These are phyloP conservation scores for Drosophila yooni DNA, from an alignment of 2,888 invertebrate species.

Conservation along the genomic window DNA sequence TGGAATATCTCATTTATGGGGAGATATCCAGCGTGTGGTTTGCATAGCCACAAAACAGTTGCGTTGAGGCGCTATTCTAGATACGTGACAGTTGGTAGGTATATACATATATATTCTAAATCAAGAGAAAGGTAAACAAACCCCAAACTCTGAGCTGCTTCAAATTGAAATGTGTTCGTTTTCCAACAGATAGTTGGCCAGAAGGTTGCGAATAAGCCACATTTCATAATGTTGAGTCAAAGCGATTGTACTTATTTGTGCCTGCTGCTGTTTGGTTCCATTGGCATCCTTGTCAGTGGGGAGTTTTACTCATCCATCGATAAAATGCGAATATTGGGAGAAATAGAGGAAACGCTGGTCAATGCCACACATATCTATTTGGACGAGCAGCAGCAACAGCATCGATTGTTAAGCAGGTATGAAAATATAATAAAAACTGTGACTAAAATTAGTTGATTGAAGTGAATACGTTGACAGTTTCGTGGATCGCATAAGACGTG, in stretches of 20 bases:
- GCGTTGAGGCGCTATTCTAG: conserved; percentile 18
- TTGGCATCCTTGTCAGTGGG: conserved; percentile 12
- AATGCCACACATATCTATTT: conserved; percentile 54
- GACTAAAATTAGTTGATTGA: conserved; percentile 5
- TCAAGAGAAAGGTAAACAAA: neutral
- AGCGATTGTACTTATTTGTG: neutral
- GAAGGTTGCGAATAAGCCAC: conserved; percentile 3
- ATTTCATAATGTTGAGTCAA: conserved; percentile 40
- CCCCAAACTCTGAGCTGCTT: neutral
- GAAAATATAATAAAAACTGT: neutral
- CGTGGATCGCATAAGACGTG: conserved; percentile 88
- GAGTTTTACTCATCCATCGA: conserved; percentile 78
- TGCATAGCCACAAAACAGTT: conserved; percentile 11
- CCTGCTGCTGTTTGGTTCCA: conserved; percentile 5
- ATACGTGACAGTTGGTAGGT: conserved; percentile 53
- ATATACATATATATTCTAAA: neutral
- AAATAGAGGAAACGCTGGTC: conserved; percentile 57
- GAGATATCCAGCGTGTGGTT: conserved; percentile 27
- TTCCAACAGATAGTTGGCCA: conserved; percentile 9
- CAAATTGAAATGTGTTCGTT: conserved; percentile 22
- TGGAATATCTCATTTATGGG: conserved; percentile 1
- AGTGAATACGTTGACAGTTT: conserved; percentile 53
- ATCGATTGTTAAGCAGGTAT: conserved; percentile 56
- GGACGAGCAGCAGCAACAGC: conserved; percentile 45
- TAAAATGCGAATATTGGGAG: conserved; percentile 51